Evolutionary conservation across 2,113 vertebrate species (phyloP).

Genomic region (Pavo muticus): DNA sequence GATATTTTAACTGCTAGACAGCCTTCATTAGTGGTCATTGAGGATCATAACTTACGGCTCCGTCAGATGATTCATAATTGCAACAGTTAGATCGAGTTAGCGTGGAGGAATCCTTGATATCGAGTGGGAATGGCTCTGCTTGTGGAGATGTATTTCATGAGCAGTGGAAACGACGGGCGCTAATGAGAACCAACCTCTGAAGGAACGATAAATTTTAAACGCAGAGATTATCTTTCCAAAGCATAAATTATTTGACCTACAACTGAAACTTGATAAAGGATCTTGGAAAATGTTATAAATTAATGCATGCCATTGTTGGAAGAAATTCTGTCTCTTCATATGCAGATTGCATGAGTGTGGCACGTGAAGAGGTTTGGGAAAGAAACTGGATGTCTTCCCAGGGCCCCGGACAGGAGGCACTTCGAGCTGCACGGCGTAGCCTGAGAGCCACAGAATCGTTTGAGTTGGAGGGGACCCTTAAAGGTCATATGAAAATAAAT

Average conservation of each 20-base stretch:
- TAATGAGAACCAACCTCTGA: slow-evolving; percentile 32
- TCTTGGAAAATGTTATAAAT: slow-evolving; percentile 43
- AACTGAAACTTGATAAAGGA: slow-evolving; percentile 44
- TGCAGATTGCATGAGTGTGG: background rate
- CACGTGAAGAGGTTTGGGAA: background rate
- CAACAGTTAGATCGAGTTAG: slow-evolving; percentile 26
- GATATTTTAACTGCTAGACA: slow-evolving; percentile 71
- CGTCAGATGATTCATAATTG: slow-evolving; percentile 56
- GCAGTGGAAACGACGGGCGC: slow-evolving; percentile 52
- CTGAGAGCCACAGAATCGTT: no score
- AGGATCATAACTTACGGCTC: slow-evolving; percentile 18
- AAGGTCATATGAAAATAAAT: background rate
- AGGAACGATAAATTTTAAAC: slow-evolving; percentile 51
- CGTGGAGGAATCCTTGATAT: background rate
- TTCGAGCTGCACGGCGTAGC: background rate
- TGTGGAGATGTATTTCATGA: slow-evolving; percentile 53
- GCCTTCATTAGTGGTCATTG: slow-evolving; percentile 58
- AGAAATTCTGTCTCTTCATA: background rate
- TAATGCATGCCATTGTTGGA: background rate
- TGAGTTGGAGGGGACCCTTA: no score
- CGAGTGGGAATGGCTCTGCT: background rate
- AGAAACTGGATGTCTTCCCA: background rate
- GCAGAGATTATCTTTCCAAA: slow-evolving; percentile 50
- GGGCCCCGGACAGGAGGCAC: background rate
- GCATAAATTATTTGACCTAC: slow-evolving; percentile 53